Conservation (phyloP, 2,113 vertebrate genomes). For the Ceratotherium simum region DNA sequence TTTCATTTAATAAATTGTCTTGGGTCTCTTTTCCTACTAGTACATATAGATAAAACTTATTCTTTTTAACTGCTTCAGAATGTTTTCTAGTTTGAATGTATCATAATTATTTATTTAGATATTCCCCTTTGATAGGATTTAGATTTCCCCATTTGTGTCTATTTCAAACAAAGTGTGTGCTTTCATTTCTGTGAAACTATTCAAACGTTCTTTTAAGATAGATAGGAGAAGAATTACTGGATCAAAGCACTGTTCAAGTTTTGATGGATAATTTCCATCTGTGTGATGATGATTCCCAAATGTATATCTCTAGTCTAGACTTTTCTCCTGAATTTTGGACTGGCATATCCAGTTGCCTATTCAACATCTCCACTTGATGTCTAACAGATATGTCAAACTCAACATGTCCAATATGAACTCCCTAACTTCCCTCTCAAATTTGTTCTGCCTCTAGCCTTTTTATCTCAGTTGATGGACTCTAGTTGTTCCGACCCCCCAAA, state of each 20-base stretch:
- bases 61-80: neutral
- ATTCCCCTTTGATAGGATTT: neutral
- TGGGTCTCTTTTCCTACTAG: neutral
- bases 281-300: neutral
- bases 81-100: constrained; percentile 1
- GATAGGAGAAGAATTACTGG: neutral
- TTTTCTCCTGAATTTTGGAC: neutral
- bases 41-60: neutral
- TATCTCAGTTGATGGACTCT: neutral
- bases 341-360: neutral
- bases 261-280: neutral
- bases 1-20: neutral
- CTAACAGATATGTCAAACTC: neutral
- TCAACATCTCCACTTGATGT: neutral
- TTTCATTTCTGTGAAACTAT: constrained; percentile 35
- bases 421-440: neutral
- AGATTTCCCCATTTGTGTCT: neutral
- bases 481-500: neutral
- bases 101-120: neutral
- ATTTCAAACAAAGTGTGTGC: neutral
- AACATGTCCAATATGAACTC: neutral
- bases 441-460: neutral
- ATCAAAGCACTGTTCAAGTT: neutral
- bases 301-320: neutral
- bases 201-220: neutral